Evolutionary conservation across 1,140 invertebrate genomes (phyloP), one percentile per base, ranked within the genome.

Genomic region (Agrypnia vestita): DNA sequence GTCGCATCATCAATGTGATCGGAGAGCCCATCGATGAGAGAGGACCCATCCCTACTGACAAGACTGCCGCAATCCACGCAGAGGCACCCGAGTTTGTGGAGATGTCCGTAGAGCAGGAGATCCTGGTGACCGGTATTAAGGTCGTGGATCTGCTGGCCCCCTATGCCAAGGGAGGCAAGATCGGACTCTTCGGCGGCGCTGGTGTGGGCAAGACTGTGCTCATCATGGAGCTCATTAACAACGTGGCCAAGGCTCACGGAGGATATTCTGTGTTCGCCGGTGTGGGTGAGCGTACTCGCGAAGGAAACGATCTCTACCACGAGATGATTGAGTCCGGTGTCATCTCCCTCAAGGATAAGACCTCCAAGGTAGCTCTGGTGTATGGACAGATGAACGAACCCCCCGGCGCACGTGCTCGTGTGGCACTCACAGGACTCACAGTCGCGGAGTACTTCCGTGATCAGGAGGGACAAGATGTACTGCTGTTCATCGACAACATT

Each of bases 381-480:
- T 99, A 99, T 86, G 98, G 98, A 84, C 98, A 99, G 90, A 99
- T 99, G 98, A 99, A 99, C 86, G 98, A 99, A 90, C 98, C 98
- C 49, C 98, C 98, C 86, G 98, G 98, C 82, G 98, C 98, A 79
- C 96, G 98, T 92, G 98, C 98, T 84, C 96, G 98, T 91, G 98
- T 99, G 43, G 98, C 97, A 81, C 92, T 99, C 78, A 99, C 98
- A 87, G 95, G 94, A 80, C 90, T 99, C 62, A 99, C 98, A 12
- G 94, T 96, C 25, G 95, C 95, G 75, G 98, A 99, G 87, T 99
- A 99, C 88, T 99, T 99, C 97, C 96, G 98, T 91, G 98, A 99
- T 87, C 94, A 97, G 85, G 98, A 99, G 91, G 98, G 98, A 85
- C 98, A 99, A 87, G 98, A 99, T 91, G 98, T 99, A 87, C 90